phyloP scores from a whole-genome alignment of 1,140 invertebrate genomes.

The Ditylenchus dipsaci region DNA sequence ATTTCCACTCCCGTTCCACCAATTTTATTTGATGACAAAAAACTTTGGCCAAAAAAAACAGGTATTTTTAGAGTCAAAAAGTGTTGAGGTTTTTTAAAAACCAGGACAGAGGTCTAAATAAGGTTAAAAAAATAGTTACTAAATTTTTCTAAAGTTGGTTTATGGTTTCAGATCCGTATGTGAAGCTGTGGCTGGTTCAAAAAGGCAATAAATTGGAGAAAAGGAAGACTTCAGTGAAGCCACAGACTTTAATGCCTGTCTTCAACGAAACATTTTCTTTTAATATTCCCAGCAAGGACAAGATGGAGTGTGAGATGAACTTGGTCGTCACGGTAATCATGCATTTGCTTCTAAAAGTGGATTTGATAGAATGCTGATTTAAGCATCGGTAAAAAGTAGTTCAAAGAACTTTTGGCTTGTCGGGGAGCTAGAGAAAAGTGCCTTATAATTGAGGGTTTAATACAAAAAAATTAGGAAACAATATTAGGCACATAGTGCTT shows the following conservation, averaged over 20 bases:
- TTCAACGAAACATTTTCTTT: conserved; percentile 83
- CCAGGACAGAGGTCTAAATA: background rate
- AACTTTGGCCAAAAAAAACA: too few relatives aligned
- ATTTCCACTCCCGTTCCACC: too few relatives aligned
- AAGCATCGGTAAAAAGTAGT: conserved; percentile 9
- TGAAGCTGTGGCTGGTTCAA: conserved; percentile 90
- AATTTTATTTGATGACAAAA: too few relatives aligned
- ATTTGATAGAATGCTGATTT: background rate
- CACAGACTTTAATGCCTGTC: conserved; percentile 82
- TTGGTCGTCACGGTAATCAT: conserved; percentile 46
- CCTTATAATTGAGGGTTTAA: too few relatives aligned
- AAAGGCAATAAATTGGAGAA: conserved; percentile 88
- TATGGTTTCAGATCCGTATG: conserved; percentile 76
- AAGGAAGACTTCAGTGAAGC: conserved; percentile 88
- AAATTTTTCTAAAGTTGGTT: background rate
- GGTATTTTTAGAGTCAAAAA: too few relatives aligned
- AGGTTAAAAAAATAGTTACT: background rate
- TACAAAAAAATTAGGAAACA: too few relatives aligned
- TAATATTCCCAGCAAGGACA: conserved; percentile 88
- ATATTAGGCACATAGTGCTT: too few relatives aligned
- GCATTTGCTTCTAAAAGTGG: background rate
- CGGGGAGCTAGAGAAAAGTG: too few relatives aligned
- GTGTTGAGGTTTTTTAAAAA: too few relatives aligned
- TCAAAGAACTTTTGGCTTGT: too few relatives aligned
- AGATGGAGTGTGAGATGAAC: conserved; percentile 60